Base-by-base conservation (phyloP, 1,140 invertebrate genomes). In the Pachypsylla venusta region DNA sequence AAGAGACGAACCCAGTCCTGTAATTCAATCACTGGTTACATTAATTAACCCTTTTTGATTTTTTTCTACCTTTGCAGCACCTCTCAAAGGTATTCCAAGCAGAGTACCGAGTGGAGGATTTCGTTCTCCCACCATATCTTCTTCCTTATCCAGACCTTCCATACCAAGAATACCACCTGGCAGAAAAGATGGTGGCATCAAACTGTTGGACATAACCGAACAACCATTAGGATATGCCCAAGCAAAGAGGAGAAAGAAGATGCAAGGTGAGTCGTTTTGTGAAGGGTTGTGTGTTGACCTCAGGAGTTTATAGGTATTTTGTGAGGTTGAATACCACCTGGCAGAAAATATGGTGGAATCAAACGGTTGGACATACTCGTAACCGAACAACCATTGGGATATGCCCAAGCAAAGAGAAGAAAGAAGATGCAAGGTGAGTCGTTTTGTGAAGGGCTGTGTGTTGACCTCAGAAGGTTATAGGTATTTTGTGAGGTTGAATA, bases 321-420 rank as follows among this genome's bases (percentile, higher is more conserved):
- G n/a, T n/a, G n/a, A n/a, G n/a, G n/a, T n/a, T n/a, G 73, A 40
- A 74, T 70, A 24, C 67, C 73, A 1, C 73, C 80, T 1, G 79
- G 74, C 57, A 81, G 81, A 48, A 91, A 91, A 70, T 89, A 93
- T 70, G 89, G 88, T 61, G 92, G 93, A 56, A 89, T 93, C 60
- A 90, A 97, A 74, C 73, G 97, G 14, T 73, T 98, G 20, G 93
- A 97, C 67, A 93, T 97, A 63, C n/a, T n/a, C n/a, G n/a, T n/a
- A n/a, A 83, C 82, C 19, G 93, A 97, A 67, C 89, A 94, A 67
- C 93, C 94, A 1, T 75, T 81, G 67, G 79, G 77, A 16, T 75
- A 71, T 66, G 75, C 76, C 59, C 75, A 78, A 67, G 75, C 81
- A 20, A 85, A 85, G 69, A 75, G 76, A 73, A 67, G 80, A 56